Percentiles rank a stretch among this genome's conserved stretches.
Evolutionary conservation across 2,888 invertebrate species (phyloP).

Genomic region (Oscheius myriophilus): DNA sequence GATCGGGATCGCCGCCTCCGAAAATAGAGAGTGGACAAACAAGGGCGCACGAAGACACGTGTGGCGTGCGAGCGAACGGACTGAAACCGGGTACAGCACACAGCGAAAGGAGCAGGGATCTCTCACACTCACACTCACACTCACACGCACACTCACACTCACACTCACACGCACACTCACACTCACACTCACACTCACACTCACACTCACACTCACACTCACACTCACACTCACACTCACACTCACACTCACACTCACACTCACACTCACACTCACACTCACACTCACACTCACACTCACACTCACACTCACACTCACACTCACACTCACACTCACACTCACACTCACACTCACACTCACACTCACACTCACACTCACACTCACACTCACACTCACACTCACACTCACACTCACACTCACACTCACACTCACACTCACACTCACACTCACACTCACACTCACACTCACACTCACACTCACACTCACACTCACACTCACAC

Average conservation of each 20-base stretch:
- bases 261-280: background rate
- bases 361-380: too few relatives aligned
- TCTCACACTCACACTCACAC: background rate
- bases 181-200: background rate
- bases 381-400: too few relatives aligned
- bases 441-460: too few relatives aligned
- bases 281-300: background rate
- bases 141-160: background rate
- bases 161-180: too few relatives aligned
- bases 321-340: background rate
- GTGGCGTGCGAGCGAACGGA: background rate
- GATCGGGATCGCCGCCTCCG: conserved; percentile 4
- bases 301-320: too few relatives aligned
- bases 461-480: too few relatives aligned
- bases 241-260: too few relatives aligned
- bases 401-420: background rate
- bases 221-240: too few relatives aligned
- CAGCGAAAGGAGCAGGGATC: background rate
- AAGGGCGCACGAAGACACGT: conserved; percentile 14
- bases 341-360: background rate
- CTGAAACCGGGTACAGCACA: background rate
- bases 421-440: background rate
- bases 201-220: background rate
- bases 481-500: background rate
- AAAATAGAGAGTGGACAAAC: background rate